phyloP scores from a whole-genome alignment of 64 coral and sea anemone species.

The Montipora sp. region DNA sequence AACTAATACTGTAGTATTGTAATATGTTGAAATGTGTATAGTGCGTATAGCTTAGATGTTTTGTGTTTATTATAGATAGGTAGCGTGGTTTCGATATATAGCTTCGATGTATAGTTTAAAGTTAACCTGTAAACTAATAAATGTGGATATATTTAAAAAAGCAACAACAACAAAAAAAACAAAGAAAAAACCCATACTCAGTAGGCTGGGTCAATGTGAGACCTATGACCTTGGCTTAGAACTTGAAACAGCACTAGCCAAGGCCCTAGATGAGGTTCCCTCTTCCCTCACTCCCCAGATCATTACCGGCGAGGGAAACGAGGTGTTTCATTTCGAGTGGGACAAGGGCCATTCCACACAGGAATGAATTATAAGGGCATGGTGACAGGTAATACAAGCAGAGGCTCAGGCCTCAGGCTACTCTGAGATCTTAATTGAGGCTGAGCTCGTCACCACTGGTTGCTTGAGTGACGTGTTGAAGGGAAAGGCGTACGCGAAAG shows the following conservation, averaged over 20 bases:
- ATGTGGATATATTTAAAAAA: too few species aligned
- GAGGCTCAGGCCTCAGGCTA: conserved; percentile 20
- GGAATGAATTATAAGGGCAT: conserved; percentile 54
- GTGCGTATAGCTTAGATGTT: too few species aligned
- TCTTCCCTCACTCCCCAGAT: conserved; percentile 59
- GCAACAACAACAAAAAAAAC: too few species aligned
- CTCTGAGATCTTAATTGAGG: conserved; percentile 49
- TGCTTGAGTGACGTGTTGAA: conserved; percentile 33
- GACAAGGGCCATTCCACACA: conserved; percentile 55
- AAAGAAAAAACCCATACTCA: too few species aligned
- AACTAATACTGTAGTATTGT: too few species aligned
- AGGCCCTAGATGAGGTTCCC: conserved; percentile 62
- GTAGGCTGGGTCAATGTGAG: conserved; percentile 9
- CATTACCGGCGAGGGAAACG: conserved; percentile 28
- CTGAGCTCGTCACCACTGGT: conserved; percentile 44
- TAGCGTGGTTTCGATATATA: too few species aligned
- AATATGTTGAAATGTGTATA: too few species aligned
- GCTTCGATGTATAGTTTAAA: too few species aligned
- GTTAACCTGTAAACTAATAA: too few species aligned
- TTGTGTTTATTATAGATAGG: too few species aligned
- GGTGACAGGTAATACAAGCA: conserved; percentile 54
- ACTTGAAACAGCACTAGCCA: conserved; percentile 53
- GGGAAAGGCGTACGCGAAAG: conserved; percentile 49
- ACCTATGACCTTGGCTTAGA: conserved; percentile 56
- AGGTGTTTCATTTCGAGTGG: conserved; percentile 67